A percentile compares a stretch with the other conserved stretches of the same genome.
Evolutionary conservation across 2,888 invertebrate species (phyloP).

Genomic region (Synanthedon andrenaeformis): DNA sequence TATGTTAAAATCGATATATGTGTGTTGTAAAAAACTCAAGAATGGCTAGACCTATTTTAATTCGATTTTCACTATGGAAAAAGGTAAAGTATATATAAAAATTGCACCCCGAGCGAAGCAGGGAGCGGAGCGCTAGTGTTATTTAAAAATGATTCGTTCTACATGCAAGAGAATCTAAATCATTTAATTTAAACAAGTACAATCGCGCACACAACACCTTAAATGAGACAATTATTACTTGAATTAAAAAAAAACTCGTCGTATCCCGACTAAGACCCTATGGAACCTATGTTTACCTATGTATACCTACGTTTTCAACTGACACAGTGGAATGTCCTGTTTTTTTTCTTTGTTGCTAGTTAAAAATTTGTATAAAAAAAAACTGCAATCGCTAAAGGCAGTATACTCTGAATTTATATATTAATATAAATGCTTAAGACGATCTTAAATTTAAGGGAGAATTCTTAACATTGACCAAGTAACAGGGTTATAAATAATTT

Average conservation of each 20-base stretch:
- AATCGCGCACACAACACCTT: neutral
- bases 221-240: neutral
- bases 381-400: too few relatives aligned
- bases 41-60: too few relatives aligned
- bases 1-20: too few relatives aligned
- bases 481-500: constrained; percentile 11
- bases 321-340: constrained; percentile 50
- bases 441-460: constrained; percentile 24
- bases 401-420: neutral
- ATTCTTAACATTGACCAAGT: constrained; percentile 38
- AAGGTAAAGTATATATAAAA: too few relatives aligned
- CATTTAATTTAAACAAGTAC: neutral
- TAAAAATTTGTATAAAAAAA: too few relatives aligned
- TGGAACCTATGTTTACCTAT: neutral
- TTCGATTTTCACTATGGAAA: too few relatives aligned
- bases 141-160: too few relatives aligned
- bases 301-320: neutral
- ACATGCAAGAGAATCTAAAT: too few relatives aligned
- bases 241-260: neutral
- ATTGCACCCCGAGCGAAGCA: too few relatives aligned
- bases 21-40: too few relatives aligned
- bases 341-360: neutral
- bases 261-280: neutral
- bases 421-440: constrained; percentile 32
- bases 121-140: too few relatives aligned